Conservation (phyloP, 2,113 vertebrate genomes). For the Misgurnus anguillicaudatus region DNA sequence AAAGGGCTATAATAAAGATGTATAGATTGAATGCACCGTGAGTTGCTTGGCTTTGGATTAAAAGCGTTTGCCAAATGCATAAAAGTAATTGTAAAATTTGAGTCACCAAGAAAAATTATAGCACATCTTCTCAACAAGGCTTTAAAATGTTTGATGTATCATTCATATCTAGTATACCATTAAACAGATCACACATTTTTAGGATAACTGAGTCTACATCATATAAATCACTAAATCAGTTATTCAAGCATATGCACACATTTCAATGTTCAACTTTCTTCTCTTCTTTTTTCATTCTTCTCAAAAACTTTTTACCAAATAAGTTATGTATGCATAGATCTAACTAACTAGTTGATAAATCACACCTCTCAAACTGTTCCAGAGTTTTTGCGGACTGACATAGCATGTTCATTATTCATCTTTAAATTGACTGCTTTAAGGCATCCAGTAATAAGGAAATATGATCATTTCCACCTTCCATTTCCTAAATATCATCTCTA, state of each 20-base stretch:
- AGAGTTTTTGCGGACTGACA: constrained; percentile 44
- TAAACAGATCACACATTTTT: not conserved
- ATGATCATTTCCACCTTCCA: constrained; percentile 57
- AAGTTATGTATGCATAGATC: constrained; percentile 19
- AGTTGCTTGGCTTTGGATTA: no score
- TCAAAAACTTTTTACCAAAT: constrained; percentile 9
- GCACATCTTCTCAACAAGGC: no score
- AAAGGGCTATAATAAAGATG: no score
- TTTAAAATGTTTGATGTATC: no score
- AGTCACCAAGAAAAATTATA: no score
- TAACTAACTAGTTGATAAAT: constrained; percentile 59
- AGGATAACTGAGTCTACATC: not conserved
- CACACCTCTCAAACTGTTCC: constrained; percentile 47
- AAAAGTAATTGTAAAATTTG: no score
- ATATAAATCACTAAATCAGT: not conserved
- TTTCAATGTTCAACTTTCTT: constrained; percentile 23
- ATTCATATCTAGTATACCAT: not conserved
- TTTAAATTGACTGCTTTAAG: constrained; percentile 60
- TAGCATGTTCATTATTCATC: constrained; percentile 60
- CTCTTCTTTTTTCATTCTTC: not conserved
- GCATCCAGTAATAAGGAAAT: constrained; percentile 62
- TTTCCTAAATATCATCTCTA: constrained; percentile 56
- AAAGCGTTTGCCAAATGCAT: no score
- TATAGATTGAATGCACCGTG: no score
- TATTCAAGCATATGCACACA: not conserved